A percentile compares a stretch with the other conserved stretches of the same genome.
Conservation (phyloP, 2,888 invertebrate species). For the Ichneumon xanthorius region DNA sequence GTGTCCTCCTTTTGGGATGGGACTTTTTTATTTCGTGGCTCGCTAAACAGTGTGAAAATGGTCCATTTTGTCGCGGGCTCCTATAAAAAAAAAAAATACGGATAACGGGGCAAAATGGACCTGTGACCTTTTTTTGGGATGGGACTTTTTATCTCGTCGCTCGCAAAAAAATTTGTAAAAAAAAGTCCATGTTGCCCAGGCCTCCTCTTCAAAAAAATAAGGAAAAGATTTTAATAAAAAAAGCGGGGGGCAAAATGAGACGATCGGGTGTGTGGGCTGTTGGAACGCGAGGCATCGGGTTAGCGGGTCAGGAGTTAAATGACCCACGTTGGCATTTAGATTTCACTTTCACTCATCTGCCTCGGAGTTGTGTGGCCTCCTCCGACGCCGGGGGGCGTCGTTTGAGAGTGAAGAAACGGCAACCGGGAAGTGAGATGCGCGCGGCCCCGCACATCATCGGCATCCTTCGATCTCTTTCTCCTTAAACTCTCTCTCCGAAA, state of each 20-base stretch:
- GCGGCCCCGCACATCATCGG: conserved; percentile 53
- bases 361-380: conserved; percentile 38
- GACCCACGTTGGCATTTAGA: conserved; percentile 84
- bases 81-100: no score
- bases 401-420: conserved; percentile 45
- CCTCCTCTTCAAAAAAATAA: neutral
- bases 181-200: no score
- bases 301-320: conserved; percentile 84
- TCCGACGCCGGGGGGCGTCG: conserved; percentile 21
- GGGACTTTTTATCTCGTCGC: no score
- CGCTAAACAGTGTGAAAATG: neutral
- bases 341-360: conserved; percentile 84
- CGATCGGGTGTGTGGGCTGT: conserved; percentile 11
- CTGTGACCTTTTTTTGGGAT: no score
- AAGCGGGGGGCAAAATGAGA: neutral
- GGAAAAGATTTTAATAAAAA: neutral
- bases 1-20: neutral
- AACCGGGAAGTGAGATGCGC: conserved; percentile 65
- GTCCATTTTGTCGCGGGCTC: neutral
- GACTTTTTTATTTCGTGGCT: no score
- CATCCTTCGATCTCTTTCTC: conserved; percentile 38
- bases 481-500: conserved; percentile 38
- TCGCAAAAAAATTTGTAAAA: no score
- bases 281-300: conserved; percentile 73
- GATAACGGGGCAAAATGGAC: no score